Conservation (phyloP, 2,797 vertebrate genomes). For the Gambelia wislizenii region DNA sequence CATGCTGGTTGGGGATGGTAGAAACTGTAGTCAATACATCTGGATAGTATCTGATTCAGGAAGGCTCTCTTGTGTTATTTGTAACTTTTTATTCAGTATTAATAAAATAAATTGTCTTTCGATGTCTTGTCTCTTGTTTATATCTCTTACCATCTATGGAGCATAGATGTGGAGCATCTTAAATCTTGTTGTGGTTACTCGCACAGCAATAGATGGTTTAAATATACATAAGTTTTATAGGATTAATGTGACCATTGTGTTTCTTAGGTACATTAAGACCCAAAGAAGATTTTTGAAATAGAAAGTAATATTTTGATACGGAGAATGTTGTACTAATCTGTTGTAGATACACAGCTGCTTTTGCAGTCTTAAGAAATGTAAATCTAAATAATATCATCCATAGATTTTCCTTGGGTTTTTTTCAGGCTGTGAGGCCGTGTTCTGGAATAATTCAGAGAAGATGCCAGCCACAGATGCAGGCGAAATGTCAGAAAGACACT, state of each 20-base stretch:
- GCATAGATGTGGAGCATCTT: too few species aligned
- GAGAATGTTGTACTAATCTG: background rate
- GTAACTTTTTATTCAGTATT: background rate
- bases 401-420: too few species aligned
- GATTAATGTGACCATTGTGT: background rate
- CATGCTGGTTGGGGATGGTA: background rate
- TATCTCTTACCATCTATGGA: background rate
- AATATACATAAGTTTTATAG: background rate
- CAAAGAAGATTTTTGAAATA: background rate
- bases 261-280: background rate
- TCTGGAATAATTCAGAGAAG: too few species aligned
- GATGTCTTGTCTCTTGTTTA: background rate
- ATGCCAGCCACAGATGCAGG: too few species aligned
- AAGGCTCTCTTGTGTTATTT: background rate
- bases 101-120: background rate
- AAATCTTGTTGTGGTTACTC: conserved; percentile 1
- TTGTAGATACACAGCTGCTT: background rate
- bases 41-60: background rate
- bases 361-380: conserved; percentile 40
- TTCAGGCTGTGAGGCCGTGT: too few species aligned
- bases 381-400: background rate
- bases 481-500: too few species aligned
- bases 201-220: conserved; percentile 13
- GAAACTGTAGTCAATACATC: background rate
- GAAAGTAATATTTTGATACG: background rate